A percentile compares a stretch with the other conserved stretches of the same genome.
Conservation (phyloP, 2,797 vertebrate species). For the Xenopus petersii region DNA sequence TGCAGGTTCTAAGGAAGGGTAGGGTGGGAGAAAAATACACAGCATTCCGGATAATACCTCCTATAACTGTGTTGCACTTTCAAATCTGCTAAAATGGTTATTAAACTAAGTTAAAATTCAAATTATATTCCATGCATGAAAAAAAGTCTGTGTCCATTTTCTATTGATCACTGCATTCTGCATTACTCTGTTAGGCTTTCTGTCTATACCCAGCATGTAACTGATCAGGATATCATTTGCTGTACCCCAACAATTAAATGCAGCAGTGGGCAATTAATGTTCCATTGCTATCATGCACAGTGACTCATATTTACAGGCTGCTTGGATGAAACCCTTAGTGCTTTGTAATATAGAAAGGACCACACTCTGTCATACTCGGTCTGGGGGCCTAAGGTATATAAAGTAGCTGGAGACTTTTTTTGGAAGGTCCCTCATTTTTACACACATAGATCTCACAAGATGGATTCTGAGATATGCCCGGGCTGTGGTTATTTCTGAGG, state of each 20-base stretch:
- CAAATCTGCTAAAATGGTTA: background rate
- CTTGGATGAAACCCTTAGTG: conserved; percentile 3
- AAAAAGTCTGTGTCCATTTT: background rate
- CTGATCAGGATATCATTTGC: background rate
- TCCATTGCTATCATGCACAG: background rate
- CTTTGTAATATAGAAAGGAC: conserved; percentile 10
- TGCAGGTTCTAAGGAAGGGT: too few relatives aligned
- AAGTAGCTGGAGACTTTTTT: background rate
- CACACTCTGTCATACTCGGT: background rate
- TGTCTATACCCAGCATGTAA: conserved; percentile 1
- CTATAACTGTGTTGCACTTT: background rate
- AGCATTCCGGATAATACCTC: too few relatives aligned
- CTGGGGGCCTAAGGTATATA: background rate
- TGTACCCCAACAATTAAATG: background rate
- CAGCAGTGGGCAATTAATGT: conserved; percentile 2
- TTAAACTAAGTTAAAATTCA: background rate
- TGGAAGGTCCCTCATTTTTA: conserved; percentile 17
- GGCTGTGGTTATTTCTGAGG: background rate
- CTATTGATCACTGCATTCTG: background rate
- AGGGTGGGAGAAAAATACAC: too few relatives aligned
- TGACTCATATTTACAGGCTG: conserved; percentile 10
- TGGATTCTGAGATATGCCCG: background rate
- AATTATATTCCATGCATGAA: conserved; percentile 1
- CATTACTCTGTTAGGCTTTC: background rate
- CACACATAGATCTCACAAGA: background rate